Conservation (phyloP, 2,113 vertebrate genomes). For the Grantiella picta region DNA sequence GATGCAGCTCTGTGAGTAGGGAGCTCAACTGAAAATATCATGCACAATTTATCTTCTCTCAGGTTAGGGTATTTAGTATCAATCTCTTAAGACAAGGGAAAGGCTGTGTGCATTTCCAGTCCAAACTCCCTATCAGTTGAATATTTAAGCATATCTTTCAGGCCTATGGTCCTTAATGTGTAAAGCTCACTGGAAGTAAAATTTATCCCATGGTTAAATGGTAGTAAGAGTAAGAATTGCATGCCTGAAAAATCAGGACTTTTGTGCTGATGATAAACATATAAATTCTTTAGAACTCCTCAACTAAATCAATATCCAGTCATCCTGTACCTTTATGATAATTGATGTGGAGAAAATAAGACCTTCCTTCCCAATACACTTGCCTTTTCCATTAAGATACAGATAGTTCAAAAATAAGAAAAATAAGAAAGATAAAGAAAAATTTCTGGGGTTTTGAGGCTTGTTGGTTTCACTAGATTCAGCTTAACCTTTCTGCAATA, state of each 20-base stretch:
- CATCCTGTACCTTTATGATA: background rate
- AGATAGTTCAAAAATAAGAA: background rate
- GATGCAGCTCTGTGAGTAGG: background rate
- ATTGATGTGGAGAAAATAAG: background rate
- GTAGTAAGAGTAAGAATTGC: background rate
- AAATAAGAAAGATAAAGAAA: background rate
- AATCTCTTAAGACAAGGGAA: background rate
- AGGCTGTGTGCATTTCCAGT: background rate
- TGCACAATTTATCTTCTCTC: background rate
- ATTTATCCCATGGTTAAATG: background rate
- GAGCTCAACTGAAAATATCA: background rate
- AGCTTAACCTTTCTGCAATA: background rate
- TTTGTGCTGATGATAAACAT: background rate
- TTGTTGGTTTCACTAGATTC: background rate
- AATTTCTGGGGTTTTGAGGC: rapidly evolving
- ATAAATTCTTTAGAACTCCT: background rate
- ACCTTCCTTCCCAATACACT: background rate
- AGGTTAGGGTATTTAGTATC: background rate
- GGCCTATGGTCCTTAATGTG: background rate
- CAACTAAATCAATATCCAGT: background rate
- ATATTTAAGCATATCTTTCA: background rate
- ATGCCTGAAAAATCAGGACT: background rate
- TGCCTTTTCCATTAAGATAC: background rate
- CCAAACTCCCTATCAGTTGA: background rate
- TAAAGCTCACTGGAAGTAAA: background rate